Evolutionary conservation across 2,888 invertebrate species (phyloP).

Genomic region (Opisthograptis luteolata): DNA sequence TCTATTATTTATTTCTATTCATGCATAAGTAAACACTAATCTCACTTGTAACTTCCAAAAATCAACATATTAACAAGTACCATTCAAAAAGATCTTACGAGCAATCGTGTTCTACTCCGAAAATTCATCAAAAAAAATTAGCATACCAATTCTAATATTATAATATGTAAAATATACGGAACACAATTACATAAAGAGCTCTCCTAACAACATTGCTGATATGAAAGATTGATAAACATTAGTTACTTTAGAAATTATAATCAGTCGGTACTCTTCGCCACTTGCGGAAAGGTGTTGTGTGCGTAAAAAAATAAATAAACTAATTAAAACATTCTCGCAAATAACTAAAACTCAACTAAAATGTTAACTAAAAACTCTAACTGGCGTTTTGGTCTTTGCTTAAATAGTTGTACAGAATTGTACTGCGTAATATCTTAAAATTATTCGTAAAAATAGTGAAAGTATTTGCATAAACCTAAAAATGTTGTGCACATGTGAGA

Average conservation of each 20-base stretch:
- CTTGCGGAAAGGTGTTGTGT: constrained; percentile 29
- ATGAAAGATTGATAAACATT: constrained; percentile 36
- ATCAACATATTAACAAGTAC: no score
- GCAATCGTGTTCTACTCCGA: neutral
- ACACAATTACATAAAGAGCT: constrained; percentile 6
- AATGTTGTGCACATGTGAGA: constrained; percentile 17
- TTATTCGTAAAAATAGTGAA: constrained; percentile 36
- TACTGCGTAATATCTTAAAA: constrained; percentile 6
- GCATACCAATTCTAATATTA: no score
- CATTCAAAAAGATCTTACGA: neutral
- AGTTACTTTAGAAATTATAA: constrained; percentile 33
- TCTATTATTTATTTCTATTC: no score
- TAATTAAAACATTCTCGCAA: no score
- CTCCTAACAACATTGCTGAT: constrained; percentile 26
- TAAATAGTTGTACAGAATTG: constrained; percentile 29
- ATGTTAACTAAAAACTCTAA: constrained; percentile 7
- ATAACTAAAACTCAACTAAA: neutral
- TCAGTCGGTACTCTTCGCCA: constrained; percentile 26
- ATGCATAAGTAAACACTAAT: no score
- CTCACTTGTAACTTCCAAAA: no score
- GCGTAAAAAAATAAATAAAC: constrained; percentile 17
- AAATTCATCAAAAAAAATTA: constrained; percentile 1
- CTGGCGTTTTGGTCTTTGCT: constrained; percentile 34
- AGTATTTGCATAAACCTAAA: constrained; percentile 38
- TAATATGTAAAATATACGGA: neutral